A percentile compares a stretch with the other conserved stretches of the same genome.
These are phyloP conservation scores for Lophius americanus DNA, from an alignment of 2,797 vertebrate genomes.

Conservation along the genomic window DNA sequence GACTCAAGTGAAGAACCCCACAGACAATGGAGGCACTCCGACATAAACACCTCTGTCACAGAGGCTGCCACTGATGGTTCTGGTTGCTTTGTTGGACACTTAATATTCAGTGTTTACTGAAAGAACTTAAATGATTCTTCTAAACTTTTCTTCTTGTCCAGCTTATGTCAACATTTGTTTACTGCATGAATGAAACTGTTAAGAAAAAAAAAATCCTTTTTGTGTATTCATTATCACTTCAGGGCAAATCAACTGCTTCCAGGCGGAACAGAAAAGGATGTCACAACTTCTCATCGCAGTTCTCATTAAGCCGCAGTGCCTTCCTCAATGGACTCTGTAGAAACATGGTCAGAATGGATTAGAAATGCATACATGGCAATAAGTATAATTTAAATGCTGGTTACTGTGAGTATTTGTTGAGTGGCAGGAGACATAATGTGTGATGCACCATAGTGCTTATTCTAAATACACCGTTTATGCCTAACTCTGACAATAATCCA, in stretches of 20 bases:
- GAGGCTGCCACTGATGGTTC: slow-evolving; percentile 24
- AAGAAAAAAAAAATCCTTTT: slow-evolving; percentile 3
- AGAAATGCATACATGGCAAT: not conserved
- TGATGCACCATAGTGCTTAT: slow-evolving; percentile 32
- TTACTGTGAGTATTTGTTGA: slow-evolving; percentile 13
- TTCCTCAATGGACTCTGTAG: slow-evolving; percentile 1
- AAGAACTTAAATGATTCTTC: slow-evolving; percentile 11
- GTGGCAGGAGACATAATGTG: slow-evolving; percentile 20
- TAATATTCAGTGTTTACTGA: slow-evolving; percentile 13
- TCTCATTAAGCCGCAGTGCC: not conserved
- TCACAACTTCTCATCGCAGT: not conserved
- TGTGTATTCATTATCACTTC: not conserved
- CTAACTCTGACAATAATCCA: slow-evolving; percentile 29
- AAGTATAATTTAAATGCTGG: slow-evolving; percentile 23
- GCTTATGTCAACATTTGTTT: slow-evolving; percentile 24
- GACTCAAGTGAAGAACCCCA: slow-evolving; percentile 46
- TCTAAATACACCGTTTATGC: slow-evolving; percentile 32
- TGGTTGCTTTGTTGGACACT: slow-evolving; percentile 24
- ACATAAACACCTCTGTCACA: slow-evolving; percentile 40
- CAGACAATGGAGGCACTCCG: slow-evolving; percentile 49
- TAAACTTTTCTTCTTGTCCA: slow-evolving; percentile 9
- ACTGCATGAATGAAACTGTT: slow-evolving; percentile 4
- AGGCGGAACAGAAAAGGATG: slow-evolving; percentile 3
- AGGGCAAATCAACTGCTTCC: not conserved
- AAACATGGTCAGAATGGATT: slow-evolving; percentile 7